A percentile compares a stretch with the other conserved stretches of the same genome.
These are phyloP conservation scores for Lethenteron reissneri DNA, from an alignment of 2,113 vertebrate genomes.

Conservation along the genomic window DNA sequence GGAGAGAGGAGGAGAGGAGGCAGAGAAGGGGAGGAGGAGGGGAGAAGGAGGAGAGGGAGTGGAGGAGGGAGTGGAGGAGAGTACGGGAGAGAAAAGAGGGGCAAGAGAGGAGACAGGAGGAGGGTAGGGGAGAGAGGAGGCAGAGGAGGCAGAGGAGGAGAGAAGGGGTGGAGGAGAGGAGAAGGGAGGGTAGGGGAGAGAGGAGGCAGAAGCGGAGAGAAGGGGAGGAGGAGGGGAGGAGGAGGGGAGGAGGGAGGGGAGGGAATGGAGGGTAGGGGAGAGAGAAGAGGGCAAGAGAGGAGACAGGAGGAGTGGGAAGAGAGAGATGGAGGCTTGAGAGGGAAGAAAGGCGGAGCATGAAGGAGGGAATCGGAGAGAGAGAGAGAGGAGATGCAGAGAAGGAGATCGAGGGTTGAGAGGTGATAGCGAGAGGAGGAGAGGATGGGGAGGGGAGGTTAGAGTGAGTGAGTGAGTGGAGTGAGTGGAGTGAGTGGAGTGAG, in stretches of 20 bases:
- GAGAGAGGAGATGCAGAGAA: not conserved
- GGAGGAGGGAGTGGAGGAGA: not conserved
- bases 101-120: not conserved
- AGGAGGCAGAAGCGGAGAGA: not conserved
- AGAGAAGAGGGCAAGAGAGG: not conserved
- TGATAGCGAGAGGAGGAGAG: not conserved
- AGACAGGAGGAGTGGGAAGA: not conserved
- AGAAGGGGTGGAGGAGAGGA: not conserved
- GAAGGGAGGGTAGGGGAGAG: not conserved
- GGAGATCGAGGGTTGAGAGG: not conserved
- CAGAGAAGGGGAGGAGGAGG: not conserved
- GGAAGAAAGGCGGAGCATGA: not conserved
- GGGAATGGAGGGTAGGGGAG: not conserved
- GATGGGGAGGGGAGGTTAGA: not conserved
- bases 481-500: no score
- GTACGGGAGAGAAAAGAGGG: not conserved
- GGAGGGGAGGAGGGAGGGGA: not conserved
- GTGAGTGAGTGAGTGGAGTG: not conserved
- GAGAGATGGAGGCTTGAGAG: not conserved
- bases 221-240: not conserved
- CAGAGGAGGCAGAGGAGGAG: constrained; percentile 3
- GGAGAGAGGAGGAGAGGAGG: not conserved
- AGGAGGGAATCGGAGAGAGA: not conserved
- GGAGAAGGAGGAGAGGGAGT: not conserved
- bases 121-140: not conserved